Evolutionary conservation across 2,888 invertebrate species (phyloP).

Genomic region (Phortica okadai): DNA sequence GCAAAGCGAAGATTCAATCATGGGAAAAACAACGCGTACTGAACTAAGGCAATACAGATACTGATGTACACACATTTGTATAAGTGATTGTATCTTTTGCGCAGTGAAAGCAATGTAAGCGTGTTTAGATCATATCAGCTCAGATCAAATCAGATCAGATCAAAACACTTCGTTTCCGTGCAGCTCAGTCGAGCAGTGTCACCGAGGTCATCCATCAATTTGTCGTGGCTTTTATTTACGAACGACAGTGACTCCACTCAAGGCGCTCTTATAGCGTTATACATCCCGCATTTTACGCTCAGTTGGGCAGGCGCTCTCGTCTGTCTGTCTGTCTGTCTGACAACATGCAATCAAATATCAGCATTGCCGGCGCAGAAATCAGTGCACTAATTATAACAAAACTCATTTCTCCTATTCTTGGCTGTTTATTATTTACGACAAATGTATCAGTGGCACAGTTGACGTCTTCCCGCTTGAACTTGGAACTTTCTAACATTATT

Average conservation of each 20-base stretch:
- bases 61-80: slow-evolving; percentile 38
- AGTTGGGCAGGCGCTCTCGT: slow-evolving; percentile 15
- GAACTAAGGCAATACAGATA: slow-evolving; percentile 5
- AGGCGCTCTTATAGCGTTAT: background rate
- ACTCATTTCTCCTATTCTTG: background rate
- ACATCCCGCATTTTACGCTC: slow-evolving; percentile 18
- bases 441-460: background rate
- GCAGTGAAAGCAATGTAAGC: background rate
- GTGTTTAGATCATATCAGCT: background rate
- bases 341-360: slow-evolving; percentile 13
- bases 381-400: background rate
- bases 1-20: background rate
- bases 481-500: slow-evolving; percentile 24
- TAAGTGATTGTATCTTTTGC: slow-evolving; percentile 2
- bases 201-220: slow-evolving; percentile 64
- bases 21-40: slow-evolving; percentile 17
- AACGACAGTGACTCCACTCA: background rate
- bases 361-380: slow-evolving; percentile 1
- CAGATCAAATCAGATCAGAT: background rate
- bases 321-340: background rate
- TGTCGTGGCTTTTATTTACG: slow-evolving; percentile 38
- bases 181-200: slow-evolving; percentile 30
- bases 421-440: slow-evolving; percentile 3
- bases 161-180: too few relatives aligned
- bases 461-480: slow-evolving; percentile 1